Percentiles rank a stretch among this genome's conserved stretches.
phyloP scores from a whole-genome alignment of 2,797 vertebrate species.

The Leucoraja ocellata region DNA sequence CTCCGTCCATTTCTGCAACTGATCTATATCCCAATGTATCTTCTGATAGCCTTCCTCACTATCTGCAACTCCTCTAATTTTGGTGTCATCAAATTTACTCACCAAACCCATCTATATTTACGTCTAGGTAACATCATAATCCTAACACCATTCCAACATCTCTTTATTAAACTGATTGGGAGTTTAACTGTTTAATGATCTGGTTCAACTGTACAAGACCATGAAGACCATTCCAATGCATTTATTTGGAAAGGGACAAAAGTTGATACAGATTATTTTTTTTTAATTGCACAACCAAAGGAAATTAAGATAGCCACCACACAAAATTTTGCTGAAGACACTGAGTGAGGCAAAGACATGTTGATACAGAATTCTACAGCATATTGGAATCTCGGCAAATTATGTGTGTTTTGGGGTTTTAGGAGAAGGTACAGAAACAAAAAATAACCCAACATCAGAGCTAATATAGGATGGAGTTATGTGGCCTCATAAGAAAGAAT shows the following conservation, averaged over 20 bases:
- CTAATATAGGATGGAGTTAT: not conserved
- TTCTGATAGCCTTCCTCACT: no score
- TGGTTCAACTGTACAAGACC: no score
- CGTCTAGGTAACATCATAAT: no score
- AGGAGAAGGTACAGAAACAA: not conserved
- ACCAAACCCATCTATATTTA: no score
- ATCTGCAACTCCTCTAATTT: no score
- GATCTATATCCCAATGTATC: no score
- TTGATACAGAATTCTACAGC: not conserved
- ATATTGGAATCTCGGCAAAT: not conserved
- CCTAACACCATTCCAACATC: no score
- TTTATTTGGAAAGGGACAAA: not conserved
- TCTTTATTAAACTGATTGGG: no score
- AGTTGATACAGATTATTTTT: not conserved
- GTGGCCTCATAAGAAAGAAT: not conserved
- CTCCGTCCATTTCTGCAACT: no score
- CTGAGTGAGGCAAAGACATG: not conserved
- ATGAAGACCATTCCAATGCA: not conserved
- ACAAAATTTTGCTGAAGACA: not conserved
- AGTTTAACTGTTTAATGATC: no score
- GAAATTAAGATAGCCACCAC: not conserved
- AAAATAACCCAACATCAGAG: not conserved
- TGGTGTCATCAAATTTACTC: no score
- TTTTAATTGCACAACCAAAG: not conserved
- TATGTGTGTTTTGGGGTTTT: no score